Base-by-base conservation (phyloP, 2,797 vertebrate genomes). In the Megalops cyprinoides region DNA sequence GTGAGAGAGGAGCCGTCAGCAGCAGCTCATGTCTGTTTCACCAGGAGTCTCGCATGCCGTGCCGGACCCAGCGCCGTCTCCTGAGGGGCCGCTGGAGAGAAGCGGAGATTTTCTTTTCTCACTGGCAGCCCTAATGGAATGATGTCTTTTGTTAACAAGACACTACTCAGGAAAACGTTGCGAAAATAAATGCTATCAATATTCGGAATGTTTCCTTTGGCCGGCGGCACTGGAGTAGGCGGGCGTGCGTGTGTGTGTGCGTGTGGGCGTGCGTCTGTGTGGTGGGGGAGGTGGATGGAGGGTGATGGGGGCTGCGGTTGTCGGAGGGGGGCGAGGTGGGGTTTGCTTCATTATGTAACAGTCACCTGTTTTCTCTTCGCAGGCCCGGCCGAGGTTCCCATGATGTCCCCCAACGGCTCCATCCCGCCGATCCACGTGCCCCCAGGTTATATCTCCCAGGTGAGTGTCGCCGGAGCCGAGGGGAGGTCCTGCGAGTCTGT, bases 381-480 rank as follows among this genome's bases (percentile, higher is more conserved):
- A 99, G 97, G 98, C 89, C 98, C 98, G 80, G 98, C 98, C 82
- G 97, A 99, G 89, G 98, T 99, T 91, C 98, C 98, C 82, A 99
- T 99, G 98, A 97, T 99, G 97, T 99, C 98, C 88, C 98, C 98
- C 49, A 98, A 98, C 86, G 97, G 98, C 84, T 99, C 97, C 76
- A 99, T 99, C 86, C 98, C 98, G 81, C 97, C 98, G 81, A 99
- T 99, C 87, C 98, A 99, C 34, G 97, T 99, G 44, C 98, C 98
- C 88, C 98, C 97, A 0, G 98, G 98, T 88, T 99, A 99, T 87
- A 98, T 99, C 92, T 99, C 98, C 89, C 98, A 99, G 97, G 98
- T 98, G 91, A 77, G 81, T 62, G 39, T 58, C 88, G 86, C 37
- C 31, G 51, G 37, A 56, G 65, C 44, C 71, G 48, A 44, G 44